Conservation (phyloP, 2,888 invertebrate species). For the Rugalucina vietnamica region DNA sequence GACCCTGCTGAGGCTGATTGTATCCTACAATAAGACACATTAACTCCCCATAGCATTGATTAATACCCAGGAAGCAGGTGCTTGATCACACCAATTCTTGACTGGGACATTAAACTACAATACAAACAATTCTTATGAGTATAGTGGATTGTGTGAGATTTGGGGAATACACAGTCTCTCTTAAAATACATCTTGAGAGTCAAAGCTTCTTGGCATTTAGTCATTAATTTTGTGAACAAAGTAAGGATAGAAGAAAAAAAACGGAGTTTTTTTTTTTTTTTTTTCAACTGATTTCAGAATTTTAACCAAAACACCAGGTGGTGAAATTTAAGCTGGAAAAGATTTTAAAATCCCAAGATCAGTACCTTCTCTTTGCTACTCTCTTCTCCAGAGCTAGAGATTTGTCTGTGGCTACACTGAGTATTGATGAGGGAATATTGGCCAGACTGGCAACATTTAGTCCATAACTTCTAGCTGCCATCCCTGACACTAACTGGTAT, state of each 20-base stretch:
- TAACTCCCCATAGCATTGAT: too few relatives aligned
- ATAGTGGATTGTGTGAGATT: too few relatives aligned
- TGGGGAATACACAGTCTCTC: too few relatives aligned
- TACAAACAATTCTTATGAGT: too few relatives aligned
- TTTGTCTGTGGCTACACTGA: slow-evolving; percentile 70
- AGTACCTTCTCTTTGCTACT: slow-evolving; percentile 63
- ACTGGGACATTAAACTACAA: too few relatives aligned
- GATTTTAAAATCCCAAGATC: background rate
- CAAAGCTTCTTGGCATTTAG: background rate
- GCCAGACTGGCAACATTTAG: slow-evolving; percentile 84
- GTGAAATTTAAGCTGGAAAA: background rate
- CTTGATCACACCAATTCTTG: too few relatives aligned
- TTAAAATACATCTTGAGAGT: background rate
- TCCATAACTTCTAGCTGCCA: slow-evolving; percentile 83
- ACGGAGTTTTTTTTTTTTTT: too few relatives aligned
- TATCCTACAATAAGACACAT: too few relatives aligned
- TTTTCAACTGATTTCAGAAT: background rate
- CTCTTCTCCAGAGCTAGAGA: slow-evolving; percentile 70
- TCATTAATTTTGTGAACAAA: background rate
- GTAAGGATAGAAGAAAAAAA: background rate
- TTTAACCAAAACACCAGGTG: background rate
- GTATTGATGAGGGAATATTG: slow-evolving; percentile 76
- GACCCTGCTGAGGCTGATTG: too few relatives aligned
- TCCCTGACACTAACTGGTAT: slow-evolving; percentile 81
- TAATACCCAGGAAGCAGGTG: too few relatives aligned